These are phyloP conservation scores for Drosophila demipolita DNA, from an alignment of 2,888 invertebrate species.

Conservation along the genomic window DNA sequence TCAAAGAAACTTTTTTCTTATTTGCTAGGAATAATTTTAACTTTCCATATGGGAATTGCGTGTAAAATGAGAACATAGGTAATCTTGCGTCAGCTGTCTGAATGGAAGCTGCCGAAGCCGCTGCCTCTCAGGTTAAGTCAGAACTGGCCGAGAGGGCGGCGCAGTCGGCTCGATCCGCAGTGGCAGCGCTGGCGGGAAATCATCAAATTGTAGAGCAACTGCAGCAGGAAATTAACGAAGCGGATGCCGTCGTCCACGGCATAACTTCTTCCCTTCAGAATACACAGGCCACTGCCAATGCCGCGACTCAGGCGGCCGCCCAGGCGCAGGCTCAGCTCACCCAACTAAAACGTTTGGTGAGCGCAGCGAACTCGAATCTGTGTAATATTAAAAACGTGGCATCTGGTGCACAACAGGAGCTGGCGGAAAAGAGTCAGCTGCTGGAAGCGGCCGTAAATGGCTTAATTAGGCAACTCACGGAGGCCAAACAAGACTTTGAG, in stretches of 20 bases:
- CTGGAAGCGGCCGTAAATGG: conserved; percentile 85
- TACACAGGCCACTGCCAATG: conserved; percentile 88
- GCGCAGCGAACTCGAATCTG: conserved; percentile 86
- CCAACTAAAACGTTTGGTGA: conserved; percentile 85
- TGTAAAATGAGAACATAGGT: neutral
- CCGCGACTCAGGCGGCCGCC: conserved; percentile 88
- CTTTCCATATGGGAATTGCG: neutral
- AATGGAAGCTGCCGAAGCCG: conserved; percentile 88
- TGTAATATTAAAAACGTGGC: conserved; percentile 88
- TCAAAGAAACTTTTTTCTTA: neutral
- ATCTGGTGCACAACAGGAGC: conserved; percentile 87
- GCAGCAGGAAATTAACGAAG: conserved; percentile 89
- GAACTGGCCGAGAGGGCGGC: conserved; percentile 90
- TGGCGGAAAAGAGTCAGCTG: conserved; percentile 83
- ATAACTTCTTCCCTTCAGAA: conserved; percentile 88
- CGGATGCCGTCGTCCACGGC: conserved; percentile 88
- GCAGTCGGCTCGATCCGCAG: conserved; percentile 90
- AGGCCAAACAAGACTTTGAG: conserved; percentile 88
- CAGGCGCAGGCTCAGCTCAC: conserved; percentile 87
- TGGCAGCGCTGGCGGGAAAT: conserved; percentile 89
- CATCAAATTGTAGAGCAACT: conserved; percentile 89
- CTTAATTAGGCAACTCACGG: conserved; percentile 87
- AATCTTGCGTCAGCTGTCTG: conserved; percentile 15
- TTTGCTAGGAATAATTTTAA: neutral
- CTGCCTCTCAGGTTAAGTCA: conserved; percentile 89